Percentiles rank a stretch among this genome's conserved stretches.
phyloP scores from a whole-genome alignment of 2,797 vertebrate genomes.

The Catharus ustulatus region DNA sequence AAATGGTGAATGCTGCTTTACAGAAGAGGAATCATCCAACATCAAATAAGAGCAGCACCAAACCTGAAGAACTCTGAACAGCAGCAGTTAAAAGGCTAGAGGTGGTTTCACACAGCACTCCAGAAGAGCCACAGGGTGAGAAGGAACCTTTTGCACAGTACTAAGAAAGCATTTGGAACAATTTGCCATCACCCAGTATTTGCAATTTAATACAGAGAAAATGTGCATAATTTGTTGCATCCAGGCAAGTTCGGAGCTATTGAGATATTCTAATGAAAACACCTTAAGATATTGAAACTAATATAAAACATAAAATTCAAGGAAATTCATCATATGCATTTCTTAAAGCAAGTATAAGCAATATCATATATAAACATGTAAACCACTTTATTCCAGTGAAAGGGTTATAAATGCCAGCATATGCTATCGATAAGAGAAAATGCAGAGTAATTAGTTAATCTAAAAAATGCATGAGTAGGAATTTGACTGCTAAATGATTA shows the following conservation, averaged over 20 bases:
- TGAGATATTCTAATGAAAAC: neutral
- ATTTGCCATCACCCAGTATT: neutral
- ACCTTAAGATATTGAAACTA: neutral
- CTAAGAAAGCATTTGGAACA: neutral
- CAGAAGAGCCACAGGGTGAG: neutral
- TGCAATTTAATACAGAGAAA: neutral
- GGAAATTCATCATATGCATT: neutral
- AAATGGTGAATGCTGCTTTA: neutral
- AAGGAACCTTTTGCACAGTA: neutral
- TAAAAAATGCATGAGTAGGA: constrained; percentile 73
- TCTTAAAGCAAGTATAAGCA: neutral
- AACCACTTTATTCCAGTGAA: constrained; percentile 19
- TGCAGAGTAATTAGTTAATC: constrained; percentile 65
- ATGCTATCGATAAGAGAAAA: constrained; percentile 40
- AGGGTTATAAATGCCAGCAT: constrained; percentile 38
- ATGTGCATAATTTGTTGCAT: neutral
- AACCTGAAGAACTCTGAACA: neutral
- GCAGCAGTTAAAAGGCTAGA: neutral
- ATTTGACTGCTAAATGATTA: constrained; percentile 74
- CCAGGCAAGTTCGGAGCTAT: neutral
- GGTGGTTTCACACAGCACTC: neutral
- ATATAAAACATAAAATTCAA: neutral
- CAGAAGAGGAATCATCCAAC: neutral
- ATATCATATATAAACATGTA: constrained; percentile 13
- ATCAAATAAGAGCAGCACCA: neutral